phyloP scores from a whole-genome alignment of 1,140 invertebrate species.

The Spodoptera frugiperda region DNA sequence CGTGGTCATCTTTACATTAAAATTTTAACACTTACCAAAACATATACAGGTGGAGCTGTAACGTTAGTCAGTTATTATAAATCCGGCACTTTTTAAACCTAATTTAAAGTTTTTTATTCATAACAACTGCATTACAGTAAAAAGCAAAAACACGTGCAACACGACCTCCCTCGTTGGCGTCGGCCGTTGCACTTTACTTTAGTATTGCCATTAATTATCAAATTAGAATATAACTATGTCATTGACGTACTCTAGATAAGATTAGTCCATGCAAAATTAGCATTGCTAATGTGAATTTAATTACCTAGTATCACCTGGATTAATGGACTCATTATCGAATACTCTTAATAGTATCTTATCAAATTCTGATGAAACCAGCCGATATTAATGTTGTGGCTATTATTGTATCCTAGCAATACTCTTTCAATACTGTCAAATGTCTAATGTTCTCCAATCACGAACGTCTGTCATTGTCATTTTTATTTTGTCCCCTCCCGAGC shows the following conservation, averaged over 20 bases:
- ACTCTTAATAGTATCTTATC: too few relatives aligned
- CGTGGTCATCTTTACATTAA: slow-evolving; percentile 57
- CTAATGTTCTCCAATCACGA: neutral
- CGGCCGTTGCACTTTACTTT: slow-evolving; percentile 65
- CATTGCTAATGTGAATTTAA: too few relatives aligned
- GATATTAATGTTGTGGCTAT: neutral
- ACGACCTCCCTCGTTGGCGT: slow-evolving; percentile 61
- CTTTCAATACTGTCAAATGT: neutral
- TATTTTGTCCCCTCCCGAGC: slow-evolving; percentile 12
- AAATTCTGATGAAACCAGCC: too few relatives aligned
- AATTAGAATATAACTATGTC: slow-evolving; percentile 5
- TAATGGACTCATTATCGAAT: too few relatives aligned
- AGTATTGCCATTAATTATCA: slow-evolving; percentile 48
- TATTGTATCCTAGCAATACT: neutral
- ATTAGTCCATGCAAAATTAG: neutral
- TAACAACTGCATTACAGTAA: slow-evolving; percentile 56
- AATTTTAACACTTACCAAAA: slow-evolving; percentile 58
- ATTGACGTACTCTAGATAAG: neutral
- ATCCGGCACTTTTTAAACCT: slow-evolving; percentile 40
- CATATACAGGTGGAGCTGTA: slow-evolving; percentile 50
- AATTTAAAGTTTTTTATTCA: slow-evolving; percentile 61
- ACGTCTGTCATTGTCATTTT: slow-evolving; percentile 7
- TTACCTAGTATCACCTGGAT: too few relatives aligned
- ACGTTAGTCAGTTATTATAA: slow-evolving; percentile 35
- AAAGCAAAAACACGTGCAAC: slow-evolving; percentile 63